These are phyloP conservation scores for Clistopyga incitator DNA, from an alignment of 2,888 invertebrate species.

Conservation along the genomic window DNA sequence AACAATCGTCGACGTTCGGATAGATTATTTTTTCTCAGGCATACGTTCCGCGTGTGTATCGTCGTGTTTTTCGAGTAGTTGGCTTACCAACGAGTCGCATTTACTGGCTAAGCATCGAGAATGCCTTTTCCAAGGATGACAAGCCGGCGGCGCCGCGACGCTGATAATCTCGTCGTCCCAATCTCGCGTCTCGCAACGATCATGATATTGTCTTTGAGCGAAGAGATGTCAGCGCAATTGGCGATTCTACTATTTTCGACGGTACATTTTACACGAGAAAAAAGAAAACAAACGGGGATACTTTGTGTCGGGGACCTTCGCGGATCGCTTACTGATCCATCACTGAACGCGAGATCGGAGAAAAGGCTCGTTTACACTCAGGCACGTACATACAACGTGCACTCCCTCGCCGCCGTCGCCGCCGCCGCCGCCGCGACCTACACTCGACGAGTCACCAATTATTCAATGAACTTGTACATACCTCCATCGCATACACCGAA, in stretches of 20 bases:
- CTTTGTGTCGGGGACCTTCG: constrained; percentile 34
- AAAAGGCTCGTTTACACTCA: constrained; percentile 52
- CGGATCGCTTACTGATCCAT: constrained; percentile 66
- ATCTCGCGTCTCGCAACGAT: constrained; percentile 44
- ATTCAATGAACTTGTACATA: constrained; percentile 14
- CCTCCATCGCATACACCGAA: background rate
- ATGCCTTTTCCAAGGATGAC: constrained; percentile 16
- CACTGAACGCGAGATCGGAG: constrained; percentile 49
- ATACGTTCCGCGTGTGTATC: constrained; percentile 39
- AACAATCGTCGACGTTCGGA: constrained; percentile 22
- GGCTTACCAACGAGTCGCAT: constrained; percentile 37
- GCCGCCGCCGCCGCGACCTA: background rate
- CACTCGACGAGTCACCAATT: background rate
- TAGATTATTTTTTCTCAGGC: constrained; percentile 51
- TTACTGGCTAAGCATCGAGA: constrained; percentile 15
- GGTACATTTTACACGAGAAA: constrained; percentile 24
- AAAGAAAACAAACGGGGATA: constrained; percentile 25
- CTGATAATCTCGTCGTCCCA: constrained; percentile 10
- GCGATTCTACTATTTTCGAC: constrained; percentile 3
- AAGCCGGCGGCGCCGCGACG: constrained; percentile 37
- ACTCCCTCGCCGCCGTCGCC: too few species aligned
- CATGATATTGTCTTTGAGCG: constrained; percentile 12
- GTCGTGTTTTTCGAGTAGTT: constrained; percentile 29
- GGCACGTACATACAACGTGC: background rate
- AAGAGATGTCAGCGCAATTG: constrained; percentile 33